A percentile compares a stretch with the other conserved stretches of the same genome.
Evolutionary conservation across 2,888 invertebrate genomes (phyloP).

Genomic region (Uloborus plumipes): DNA sequence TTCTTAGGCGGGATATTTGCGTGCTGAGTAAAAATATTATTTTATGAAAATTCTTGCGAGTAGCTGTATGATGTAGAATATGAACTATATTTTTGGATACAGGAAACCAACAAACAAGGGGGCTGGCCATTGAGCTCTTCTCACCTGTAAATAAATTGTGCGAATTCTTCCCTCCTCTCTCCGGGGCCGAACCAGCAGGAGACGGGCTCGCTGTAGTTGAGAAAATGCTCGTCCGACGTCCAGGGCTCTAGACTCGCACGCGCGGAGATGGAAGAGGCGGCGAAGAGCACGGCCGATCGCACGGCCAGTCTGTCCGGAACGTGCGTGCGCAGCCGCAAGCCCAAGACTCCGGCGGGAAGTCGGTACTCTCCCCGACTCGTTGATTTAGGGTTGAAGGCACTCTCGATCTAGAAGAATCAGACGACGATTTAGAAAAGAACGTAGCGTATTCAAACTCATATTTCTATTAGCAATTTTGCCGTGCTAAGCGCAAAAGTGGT

Average conservation of each 20-base stretch:
- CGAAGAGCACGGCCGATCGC: slow-evolving; percentile 29
- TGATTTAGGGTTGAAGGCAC: slow-evolving; percentile 35
- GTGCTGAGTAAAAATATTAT: too few species aligned
- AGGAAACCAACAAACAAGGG: too few species aligned
- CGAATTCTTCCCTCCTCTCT: slow-evolving; percentile 44
- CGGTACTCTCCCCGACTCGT: slow-evolving; percentile 6
- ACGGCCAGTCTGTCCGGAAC: slow-evolving; percentile 27
- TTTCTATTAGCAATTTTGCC: too few species aligned
- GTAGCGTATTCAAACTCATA: too few species aligned
- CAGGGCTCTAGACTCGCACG: slow-evolving; percentile 43
- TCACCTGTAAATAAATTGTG: slow-evolving; percentile 58
- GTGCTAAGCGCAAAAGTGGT: too few species aligned
- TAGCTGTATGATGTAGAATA: too few species aligned
- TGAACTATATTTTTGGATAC: too few species aligned
- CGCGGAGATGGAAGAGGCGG: slow-evolving; percentile 37
- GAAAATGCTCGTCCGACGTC: slow-evolving; percentile 42
- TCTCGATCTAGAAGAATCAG: slow-evolving; percentile 26
- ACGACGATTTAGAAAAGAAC: too few species aligned
- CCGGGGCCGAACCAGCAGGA: slow-evolving; percentile 64
- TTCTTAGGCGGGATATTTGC: too few species aligned
- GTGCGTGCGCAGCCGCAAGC: slow-evolving; percentile 22
- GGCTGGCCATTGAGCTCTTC: background rate
- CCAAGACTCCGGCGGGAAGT: slow-evolving; percentile 35
- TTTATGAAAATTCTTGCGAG: too few species aligned
- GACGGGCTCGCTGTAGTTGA: slow-evolving; percentile 56